Base-by-base conservation (phyloP, 2,888 invertebrate species). In the Diarsia rubi region DNA sequence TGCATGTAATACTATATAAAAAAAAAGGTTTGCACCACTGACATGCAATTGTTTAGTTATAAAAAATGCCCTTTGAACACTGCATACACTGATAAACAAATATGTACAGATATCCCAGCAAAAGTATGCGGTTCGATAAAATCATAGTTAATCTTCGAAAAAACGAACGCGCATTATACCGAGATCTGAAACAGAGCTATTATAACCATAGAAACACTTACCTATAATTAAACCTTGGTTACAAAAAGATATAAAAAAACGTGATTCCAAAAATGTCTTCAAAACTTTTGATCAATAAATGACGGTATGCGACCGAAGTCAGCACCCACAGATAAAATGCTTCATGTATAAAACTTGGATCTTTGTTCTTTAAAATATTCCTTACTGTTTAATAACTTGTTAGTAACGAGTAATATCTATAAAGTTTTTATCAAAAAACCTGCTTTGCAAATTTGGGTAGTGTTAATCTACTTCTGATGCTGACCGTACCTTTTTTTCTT, bases 1-100 rank as follows among this genome's bases (percentile, higher is more conserved):
- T 79, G 81, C 80, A 79, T 81, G 84, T 57, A 62, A 45, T 19
- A 71, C 31, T 73, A 45, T 27, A 4, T 59, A 52, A 52, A 62
- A 16, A 52, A 52, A 69, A 80, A 81, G 60, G 31, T 65, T 42
- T 81, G 52, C 65, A 62, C 47, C 52, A 62, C 27, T 52, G 9
- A 5, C 12, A 37, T n/a, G 47, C 19, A 19, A n/a, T 27, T 19
- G 9, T 19, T 19, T 59, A 9, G 19, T 59, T 59, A 3, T 2
- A 19, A 27, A 27, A 27, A 54, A 24, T 16, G 3, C 8, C 6
- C 49, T 49, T 49, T 49, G 11, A 49, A n/a, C 21, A 49, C 9
- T 21, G 4, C 14, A 0, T 12, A 54, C 54, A 24, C 24, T 8
- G 8, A 59, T 4, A 19, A 31, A 19, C 19, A 57, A 57, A 19